These are phyloP conservation scores for Amiota minor DNA, from an alignment of 2,888 invertebrate species.

Conservation along the genomic window DNA sequence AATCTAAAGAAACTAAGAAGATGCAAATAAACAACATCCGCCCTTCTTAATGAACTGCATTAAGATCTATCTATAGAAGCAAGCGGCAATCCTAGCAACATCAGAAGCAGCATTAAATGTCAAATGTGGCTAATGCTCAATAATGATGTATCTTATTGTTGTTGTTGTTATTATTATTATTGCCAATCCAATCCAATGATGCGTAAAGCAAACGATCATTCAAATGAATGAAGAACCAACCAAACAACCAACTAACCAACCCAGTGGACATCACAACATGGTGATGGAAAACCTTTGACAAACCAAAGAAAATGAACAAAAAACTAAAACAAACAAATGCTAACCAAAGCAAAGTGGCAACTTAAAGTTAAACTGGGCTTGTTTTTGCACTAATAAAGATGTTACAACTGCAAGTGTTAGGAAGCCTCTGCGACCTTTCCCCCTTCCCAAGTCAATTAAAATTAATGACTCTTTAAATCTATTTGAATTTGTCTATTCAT, in stretches of 20 bases:
- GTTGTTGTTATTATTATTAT: too few species aligned
- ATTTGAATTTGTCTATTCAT: too few species aligned
- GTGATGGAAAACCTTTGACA: slow-evolving; percentile 2
- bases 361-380: background rate
- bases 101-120: slow-evolving; percentile 2
- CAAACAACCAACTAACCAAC: too few species aligned
- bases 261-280: too few species aligned
- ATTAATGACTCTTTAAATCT: too few species aligned
- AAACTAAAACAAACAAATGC: background rate
- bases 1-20: slow-evolving; percentile 4
- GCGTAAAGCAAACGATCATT: background rate
- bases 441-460: too few species aligned
- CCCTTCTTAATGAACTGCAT: background rate
- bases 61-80: background rate
- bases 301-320: background rate
- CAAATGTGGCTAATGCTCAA: slow-evolving; percentile 4
- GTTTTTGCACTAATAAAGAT: background rate
- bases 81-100: background rate
- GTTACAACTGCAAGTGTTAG: background rate
- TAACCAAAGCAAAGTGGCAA: background rate
- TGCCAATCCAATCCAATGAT: background rate
- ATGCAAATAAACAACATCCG: background rate
- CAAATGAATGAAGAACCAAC: background rate
- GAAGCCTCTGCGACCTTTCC: too few species aligned
- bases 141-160: background rate